These are phyloP conservation scores for Brachyptera risi DNA, from an alignment of 2,888 invertebrate species.

Conservation along the genomic window DNA sequence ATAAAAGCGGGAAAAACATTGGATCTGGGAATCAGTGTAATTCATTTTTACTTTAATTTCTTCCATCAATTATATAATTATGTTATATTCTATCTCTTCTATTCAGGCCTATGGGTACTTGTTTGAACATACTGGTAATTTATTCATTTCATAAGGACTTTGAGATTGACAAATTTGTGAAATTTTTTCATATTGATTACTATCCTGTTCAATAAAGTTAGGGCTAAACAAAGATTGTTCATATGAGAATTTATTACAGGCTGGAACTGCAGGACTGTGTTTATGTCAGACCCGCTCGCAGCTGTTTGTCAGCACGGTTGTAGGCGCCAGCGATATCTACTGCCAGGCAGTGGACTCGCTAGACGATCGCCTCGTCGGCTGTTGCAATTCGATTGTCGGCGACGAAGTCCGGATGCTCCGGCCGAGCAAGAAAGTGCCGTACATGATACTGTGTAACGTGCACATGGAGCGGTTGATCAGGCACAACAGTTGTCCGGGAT, in stretches of 20 bases:
- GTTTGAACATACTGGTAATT: too few species aligned
- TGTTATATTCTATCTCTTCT: too few species aligned
- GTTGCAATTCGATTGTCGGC: constrained; percentile 63
- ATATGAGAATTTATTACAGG: constrained; percentile 40
- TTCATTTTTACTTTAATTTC: too few species aligned
- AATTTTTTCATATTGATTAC: too few species aligned
- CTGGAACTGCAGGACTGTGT: constrained; percentile 46
- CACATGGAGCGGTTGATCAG: constrained; percentile 69
- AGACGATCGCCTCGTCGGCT: constrained; percentile 71
- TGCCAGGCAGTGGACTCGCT: constrained; percentile 75
- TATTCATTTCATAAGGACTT: too few species aligned
- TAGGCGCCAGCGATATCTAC: constrained; percentile 44
- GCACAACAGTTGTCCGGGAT: constrained; percentile 88
- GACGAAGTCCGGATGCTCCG: constrained; percentile 58
- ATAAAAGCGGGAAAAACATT: too few species aligned
- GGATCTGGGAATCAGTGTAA: too few species aligned
- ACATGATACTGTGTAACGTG: constrained; percentile 70
- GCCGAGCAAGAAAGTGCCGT: constrained; percentile 66
- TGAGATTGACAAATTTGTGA: too few species aligned
- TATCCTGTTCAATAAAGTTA: not conserved
- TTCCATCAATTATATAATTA: too few species aligned
- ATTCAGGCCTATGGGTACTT: too few species aligned
- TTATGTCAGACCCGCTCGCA: constrained; percentile 46
- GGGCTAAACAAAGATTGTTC: not conserved
- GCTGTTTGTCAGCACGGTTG: constrained; percentile 20